A percentile compares a stretch with the other conserved stretches of the same genome.
These are phyloP conservation scores for Gavia stellata DNA, from an alignment of 2,113 vertebrate genomes.

Conservation along the genomic window DNA sequence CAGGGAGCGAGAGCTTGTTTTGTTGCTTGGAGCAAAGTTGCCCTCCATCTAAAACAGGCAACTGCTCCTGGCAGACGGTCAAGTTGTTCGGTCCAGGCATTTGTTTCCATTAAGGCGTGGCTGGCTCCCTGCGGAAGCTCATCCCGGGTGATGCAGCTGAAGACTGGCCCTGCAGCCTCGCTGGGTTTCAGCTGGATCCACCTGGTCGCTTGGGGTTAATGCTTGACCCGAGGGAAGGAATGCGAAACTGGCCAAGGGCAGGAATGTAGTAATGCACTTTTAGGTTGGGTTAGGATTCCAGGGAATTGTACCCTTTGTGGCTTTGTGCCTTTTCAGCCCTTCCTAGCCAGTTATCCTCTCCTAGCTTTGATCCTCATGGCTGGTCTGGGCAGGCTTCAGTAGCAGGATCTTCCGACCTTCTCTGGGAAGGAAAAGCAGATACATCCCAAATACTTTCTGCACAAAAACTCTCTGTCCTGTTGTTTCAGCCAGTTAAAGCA, in stretches of 20 bases:
- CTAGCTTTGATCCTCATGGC: neutral
- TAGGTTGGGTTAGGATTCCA: neutral
- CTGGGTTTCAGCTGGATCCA: neutral
- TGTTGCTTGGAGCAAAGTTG: rapidly evolving
- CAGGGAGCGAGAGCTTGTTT: rapidly evolving
- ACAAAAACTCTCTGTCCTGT: neutral
- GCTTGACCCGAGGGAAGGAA: neutral
- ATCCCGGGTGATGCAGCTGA: rapidly evolving
- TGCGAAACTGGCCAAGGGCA: neutral
- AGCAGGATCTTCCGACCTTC: neutral
- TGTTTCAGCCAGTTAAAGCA: neutral
- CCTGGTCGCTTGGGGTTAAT: neutral
- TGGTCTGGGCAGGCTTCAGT: neutral
- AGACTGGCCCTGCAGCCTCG: no score
- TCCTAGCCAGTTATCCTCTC: neutral
- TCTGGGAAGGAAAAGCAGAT: neutral
- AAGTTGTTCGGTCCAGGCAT: neutral
- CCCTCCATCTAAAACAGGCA: neutral
- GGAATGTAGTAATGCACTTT: neutral
- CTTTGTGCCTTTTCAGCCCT: neutral
- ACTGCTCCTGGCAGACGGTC: neutral
- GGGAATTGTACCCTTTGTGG: neutral
- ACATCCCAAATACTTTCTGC: neutral
- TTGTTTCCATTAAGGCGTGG: neutral
- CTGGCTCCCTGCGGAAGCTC: neutral